Evolutionary conservation across 1,140 invertebrate genomes (phyloP), one percentile per base, ranked within the genome.

Genomic region (Theocolax elegans): DNA sequence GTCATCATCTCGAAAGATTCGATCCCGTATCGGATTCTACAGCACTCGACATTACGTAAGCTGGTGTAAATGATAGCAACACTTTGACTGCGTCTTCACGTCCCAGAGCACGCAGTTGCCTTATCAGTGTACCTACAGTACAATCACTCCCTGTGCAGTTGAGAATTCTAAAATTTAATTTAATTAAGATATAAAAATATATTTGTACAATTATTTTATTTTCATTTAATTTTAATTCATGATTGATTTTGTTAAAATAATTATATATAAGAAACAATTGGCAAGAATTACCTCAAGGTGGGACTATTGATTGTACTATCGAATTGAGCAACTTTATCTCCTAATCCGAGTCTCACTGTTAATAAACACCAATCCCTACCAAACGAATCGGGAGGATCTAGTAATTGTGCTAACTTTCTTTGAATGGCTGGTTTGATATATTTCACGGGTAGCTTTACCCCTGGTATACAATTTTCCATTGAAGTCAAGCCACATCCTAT

Each of bases 321-420:
- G 40, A 86, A 74, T 62, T 84, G 83, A 12, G 81, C 84, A 8
- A 86, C 84, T 21, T 79, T 79, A 75, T 86, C 84, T 6, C 82
- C 83, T 29, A 86, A 82, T 23, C 92, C 93, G 29, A 95, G 81
- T 68, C 90, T 87, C 1, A 95, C 89, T 4, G 93, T 93, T 29
- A 95, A 80, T 63, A 95, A 86, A 80, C 92, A 94, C 94, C 94
- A 95, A 79, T 95, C 94, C 72, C 91, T 86, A 12, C 94, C 94
- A 78, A 94, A 90, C 2, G 89, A 87, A 79, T 95, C 93, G 8
- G 91, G 89, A 1, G 93, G 92, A 85, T 96, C 94, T 13, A 96
- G 83, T 60, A 93, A 81, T 23, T 88, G 82, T 60, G 90, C 90
- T 3, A 91, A 75, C 76, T 85, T 82, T 72, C 88, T 85, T 72